These are phyloP conservation scores for Phymorhynchus buccinoides DNA, from an alignment of 1,140 invertebrate species.

Conservation along the genomic window DNA sequence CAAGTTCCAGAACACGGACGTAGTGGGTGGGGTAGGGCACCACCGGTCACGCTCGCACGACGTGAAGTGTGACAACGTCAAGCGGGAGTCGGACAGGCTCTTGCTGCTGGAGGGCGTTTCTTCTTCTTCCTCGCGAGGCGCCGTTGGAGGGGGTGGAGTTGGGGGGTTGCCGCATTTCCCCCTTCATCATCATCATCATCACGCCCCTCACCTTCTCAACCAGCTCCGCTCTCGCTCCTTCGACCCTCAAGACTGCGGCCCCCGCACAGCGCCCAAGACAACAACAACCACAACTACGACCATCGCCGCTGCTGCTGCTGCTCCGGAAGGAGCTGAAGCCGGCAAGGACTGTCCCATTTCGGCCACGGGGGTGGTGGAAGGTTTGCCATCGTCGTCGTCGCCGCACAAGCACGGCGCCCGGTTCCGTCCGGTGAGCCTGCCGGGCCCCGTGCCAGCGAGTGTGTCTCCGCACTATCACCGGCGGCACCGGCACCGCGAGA, in stretches of 20 bases:
- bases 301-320: neutral
- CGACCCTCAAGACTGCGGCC: constrained; percentile 60
- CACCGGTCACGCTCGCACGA: constrained; percentile 65
- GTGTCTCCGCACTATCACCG: constrained; percentile 76
- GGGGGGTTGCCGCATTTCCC: neutral
- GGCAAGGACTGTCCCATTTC: neutral
- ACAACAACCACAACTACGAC: too few species aligned
- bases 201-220: constrained; percentile 45
- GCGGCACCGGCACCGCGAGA: constrained; percentile 79
- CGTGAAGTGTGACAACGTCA: constrained; percentile 58
- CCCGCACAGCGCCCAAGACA: constrained; percentile 2
- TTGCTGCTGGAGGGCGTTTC: neutral
- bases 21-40: constrained; percentile 36
- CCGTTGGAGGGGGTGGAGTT: neutral
- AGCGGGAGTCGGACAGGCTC: constrained; percentile 51
- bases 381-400: too few species aligned
- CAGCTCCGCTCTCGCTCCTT: constrained; percentile 66
- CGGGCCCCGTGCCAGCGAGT: constrained; percentile 60
- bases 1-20: neutral
- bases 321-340: neutral
- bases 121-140: neutral
- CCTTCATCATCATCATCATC: constrained; percentile 11
- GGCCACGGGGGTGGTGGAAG: neutral
- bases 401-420: constrained; percentile 52
- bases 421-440: constrained; percentile 64